Percentiles rank a stretch among this genome's conserved stretches.
Evolutionary conservation across 2,888 invertebrate genomes (phyloP).

Genomic region (Allacma fusca): DNA sequence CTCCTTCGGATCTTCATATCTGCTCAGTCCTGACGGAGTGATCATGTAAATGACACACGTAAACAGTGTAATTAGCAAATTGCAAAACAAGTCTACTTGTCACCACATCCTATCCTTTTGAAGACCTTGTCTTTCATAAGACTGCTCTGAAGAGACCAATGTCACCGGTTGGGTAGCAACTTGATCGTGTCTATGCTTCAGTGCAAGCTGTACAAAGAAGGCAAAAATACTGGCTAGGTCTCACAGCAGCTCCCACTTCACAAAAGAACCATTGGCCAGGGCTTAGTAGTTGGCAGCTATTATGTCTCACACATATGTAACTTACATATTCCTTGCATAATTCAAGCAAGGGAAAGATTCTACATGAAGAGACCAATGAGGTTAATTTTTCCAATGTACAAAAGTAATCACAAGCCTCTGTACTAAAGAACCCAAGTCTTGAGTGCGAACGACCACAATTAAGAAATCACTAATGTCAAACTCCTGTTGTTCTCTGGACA

Average conservation of each 20-base stretch:
- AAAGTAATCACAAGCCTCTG: not conserved
- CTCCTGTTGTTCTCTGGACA: conserved; percentile 33
- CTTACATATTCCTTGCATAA: no score
- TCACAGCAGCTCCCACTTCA: no score
- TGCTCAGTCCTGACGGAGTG: not conserved
- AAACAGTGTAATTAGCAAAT: not conserved
- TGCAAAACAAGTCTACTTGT: conserved; percentile 5
- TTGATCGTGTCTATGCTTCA: no score
- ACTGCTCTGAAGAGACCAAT: no score
- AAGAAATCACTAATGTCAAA: conserved; percentile 43
- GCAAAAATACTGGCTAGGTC: no score
- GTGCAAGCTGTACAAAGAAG: no score
- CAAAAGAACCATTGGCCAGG: no score
- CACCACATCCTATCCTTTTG: not conserved
- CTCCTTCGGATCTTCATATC: not conserved
- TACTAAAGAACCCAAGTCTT: not conserved
- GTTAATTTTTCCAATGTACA: conserved; percentile 11
- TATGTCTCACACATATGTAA: no score
- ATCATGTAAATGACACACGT: conserved; percentile 4
- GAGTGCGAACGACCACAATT: conserved; percentile 42
- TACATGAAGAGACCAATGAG: not conserved
- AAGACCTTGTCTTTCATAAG: not conserved
- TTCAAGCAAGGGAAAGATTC: no score
- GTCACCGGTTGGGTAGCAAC: no score
- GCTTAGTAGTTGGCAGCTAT: no score